phyloP scores from a whole-genome alignment of 2,888 invertebrate species.

The Ferdinandea cuprea region DNA sequence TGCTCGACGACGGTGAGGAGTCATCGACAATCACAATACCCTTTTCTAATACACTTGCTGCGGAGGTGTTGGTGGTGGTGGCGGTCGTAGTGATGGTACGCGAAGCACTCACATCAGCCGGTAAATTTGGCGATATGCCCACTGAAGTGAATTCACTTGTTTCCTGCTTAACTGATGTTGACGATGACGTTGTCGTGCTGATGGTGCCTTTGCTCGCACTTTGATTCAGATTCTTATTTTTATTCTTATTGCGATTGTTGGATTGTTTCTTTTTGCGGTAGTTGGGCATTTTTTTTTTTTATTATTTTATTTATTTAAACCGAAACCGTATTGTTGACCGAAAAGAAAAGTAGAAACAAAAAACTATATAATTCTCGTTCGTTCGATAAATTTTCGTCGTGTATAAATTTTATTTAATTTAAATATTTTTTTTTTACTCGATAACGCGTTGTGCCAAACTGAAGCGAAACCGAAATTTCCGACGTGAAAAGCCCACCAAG shows the following conservation, averaged over 20 bases:
- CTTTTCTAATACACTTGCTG: constrained; percentile 49
- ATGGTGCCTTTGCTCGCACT: constrained; percentile 75
- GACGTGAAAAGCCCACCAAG: constrained; percentile 51
- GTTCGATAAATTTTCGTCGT: constrained; percentile 53
- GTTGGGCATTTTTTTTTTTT: constrained; percentile 79
- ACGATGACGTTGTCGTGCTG: constrained; percentile 34
- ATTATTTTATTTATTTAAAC: constrained; percentile 7
- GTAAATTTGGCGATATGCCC: constrained; percentile 64
- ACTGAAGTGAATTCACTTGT: constrained; percentile 34
- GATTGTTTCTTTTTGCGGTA: constrained; percentile 77
- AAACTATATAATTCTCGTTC: constrained; percentile 49
- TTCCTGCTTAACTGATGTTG: constrained; percentile 61
- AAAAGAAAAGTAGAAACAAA: constrained; percentile 13
- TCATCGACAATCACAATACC: constrained; percentile 53
- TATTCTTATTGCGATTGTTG: constrained; percentile 79
- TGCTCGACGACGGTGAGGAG: constrained; percentile 60
- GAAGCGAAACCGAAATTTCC: constrained; percentile 55
- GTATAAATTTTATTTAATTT: constrained; percentile 12
- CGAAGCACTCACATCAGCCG: constrained; percentile 51
- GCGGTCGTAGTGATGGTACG: constrained; percentile 5
- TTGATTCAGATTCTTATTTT: constrained; percentile 78
- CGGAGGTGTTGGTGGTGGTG: constrained; percentile 18
- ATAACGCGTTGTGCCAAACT: constrained; percentile 70
- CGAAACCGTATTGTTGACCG: constrained; percentile 45
- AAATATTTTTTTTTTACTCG: constrained; percentile 62